A percentile compares a stretch with the other conserved stretches of the same genome.
Evolutionary conservation across 2,888 invertebrate genomes (phyloP).

Genomic region (Aelia acuminata): DNA sequence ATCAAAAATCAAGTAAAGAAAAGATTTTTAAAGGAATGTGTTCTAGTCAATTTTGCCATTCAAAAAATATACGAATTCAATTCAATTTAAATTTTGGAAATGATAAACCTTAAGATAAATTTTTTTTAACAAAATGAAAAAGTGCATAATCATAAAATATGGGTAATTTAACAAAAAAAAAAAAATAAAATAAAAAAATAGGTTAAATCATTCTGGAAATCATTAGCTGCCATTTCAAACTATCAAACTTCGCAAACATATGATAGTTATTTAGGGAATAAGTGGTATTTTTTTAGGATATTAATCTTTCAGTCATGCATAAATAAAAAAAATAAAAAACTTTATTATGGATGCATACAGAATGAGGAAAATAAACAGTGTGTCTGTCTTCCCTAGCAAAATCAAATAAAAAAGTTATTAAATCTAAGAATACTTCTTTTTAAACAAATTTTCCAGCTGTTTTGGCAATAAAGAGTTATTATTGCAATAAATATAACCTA

Average conservation of each 20-base stretch:
- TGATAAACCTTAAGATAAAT: no score
- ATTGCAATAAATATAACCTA: neutral
- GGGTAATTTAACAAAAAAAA: no score
- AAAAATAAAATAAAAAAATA: no score
- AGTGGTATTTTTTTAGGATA: neutral
- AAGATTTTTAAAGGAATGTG: no score
- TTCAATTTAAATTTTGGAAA: no score
- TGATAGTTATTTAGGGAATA: neutral
- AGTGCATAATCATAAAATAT: no score
- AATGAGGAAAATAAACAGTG: neutral
- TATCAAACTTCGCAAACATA: neutral
- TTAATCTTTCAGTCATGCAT: no score
- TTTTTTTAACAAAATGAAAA: no score
- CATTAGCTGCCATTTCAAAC: neutral
- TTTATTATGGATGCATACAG: neutral
- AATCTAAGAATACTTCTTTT: neutral
- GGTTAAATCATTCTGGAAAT: no score
- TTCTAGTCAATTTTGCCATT: no score
- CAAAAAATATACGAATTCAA: no score
- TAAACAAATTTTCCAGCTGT: neutral
- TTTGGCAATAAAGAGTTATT: neutral
- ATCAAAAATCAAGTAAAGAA: no score
- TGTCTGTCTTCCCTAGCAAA: neutral
- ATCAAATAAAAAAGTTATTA: neutral
- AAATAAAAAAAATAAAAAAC: neutral